phyloP scores from a whole-genome alignment of 2,888 invertebrate genomes.

The Cepaea hortensis region DNA sequence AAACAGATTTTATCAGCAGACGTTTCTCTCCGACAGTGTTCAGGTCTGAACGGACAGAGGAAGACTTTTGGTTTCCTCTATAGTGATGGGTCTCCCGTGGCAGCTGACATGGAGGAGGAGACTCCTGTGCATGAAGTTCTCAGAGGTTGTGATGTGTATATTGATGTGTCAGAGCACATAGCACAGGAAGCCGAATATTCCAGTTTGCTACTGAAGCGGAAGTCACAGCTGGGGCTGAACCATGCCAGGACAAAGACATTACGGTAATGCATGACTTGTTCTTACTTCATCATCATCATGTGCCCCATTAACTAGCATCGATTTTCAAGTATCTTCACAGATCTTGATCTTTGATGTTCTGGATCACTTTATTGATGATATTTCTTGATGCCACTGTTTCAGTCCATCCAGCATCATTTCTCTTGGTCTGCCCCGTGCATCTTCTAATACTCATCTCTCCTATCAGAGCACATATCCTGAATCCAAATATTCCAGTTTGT shows the following conservation, averaged over 20 bases:
- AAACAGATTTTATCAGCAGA: too few species aligned
- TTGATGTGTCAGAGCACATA: constrained; percentile 15
- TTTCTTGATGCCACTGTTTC: too few species aligned
- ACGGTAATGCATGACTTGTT: neutral
- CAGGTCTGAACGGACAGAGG: neutral
- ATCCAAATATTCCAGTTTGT: neutral
- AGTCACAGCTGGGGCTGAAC: neutral
- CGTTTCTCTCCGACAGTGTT: constrained; percentile 27
- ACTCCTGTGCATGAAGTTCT: constrained; percentile 37
- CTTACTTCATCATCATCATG: too few species aligned
- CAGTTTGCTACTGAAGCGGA: constrained; percentile 6
- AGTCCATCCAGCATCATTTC: too few species aligned
- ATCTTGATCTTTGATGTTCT: too few species aligned
- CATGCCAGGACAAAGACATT: constrained; percentile 20
- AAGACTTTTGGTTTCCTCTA: constrained; percentile 30
- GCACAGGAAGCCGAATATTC: neutral
- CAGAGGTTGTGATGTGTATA: constrained; percentile 25
- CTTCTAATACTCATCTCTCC: too few species aligned
- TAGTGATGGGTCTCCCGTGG: constrained; percentile 37
- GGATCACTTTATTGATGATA: too few species aligned
- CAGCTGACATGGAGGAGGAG: neutral
- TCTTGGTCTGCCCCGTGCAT: too few species aligned
- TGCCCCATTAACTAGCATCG: too few species aligned
- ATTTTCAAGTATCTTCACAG: too few species aligned
- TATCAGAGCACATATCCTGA: constrained; percentile 12